Base-by-base conservation (phyloP, 2,888 invertebrate genomes). In the Timema podura region DNA sequence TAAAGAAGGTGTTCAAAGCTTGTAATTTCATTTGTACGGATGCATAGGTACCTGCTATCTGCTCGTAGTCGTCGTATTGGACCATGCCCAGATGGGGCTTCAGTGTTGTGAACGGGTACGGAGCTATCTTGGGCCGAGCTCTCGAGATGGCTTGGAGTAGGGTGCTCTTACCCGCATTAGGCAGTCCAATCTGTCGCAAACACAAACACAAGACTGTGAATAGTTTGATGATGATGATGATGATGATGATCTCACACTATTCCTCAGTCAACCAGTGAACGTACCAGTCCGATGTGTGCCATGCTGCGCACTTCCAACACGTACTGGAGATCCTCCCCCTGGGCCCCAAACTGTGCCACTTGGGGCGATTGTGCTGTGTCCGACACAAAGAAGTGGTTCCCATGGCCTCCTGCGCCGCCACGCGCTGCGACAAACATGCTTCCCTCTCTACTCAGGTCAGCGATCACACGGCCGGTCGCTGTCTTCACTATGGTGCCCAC, bases 91-190 rank as follows among this genome's bases (percentile, higher is more conserved):
- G 85, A 78, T 96, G 89, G 0, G 96, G 96, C 70, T 88, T 87
- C 0, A 95, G 81, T 0, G 97, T 98, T 2, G 97, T 98, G 79
- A 98, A 98, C 0, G 96, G 93, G 80, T 98, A 95, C 0, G 94
- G 85, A 0, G 96, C 97, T 2, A 97, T 91, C 78, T 93, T 92
- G 0, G 97, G 96, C 57, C 91, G 85, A 0, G 97, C 96, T 66
- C 96, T 82, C 0, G 94, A 90, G 65, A 96, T 85, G 0, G 96
- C 93, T 70, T 92, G 84, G 0, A 97, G 83, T 0, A 97, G 81
- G 0, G 96, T 93, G 78, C 96, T 96, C 83, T 98, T 97, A 0
- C 97, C 97, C 5, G 95, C 96, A 82, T 97, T 97, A 10, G 97
- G 97, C 77, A 92, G 88, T 0, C 94, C 94, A 75, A 92, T 87